These are phyloP conservation scores for Tetragonisca angustula DNA, from an alignment of 2,888 invertebrate genomes.

Conservation along the genomic window DNA sequence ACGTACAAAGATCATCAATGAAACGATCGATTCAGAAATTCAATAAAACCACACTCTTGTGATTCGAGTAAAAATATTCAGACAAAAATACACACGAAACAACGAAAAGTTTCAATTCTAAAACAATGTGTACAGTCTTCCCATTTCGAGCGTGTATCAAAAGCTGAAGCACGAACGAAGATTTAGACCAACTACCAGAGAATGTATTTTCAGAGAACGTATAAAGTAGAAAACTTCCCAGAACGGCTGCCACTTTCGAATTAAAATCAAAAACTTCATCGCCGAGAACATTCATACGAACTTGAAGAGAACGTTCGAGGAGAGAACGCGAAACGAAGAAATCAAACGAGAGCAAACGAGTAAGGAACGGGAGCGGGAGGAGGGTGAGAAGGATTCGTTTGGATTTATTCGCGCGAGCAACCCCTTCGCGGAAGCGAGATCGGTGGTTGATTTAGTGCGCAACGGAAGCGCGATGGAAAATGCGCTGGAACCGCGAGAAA, in stretches of 20 bases:
- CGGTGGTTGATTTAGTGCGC: slow-evolving; percentile 50
- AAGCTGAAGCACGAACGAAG: too few relatives aligned
- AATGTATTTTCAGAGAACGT: neutral
- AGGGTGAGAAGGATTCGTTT: neutral
- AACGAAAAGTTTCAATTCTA: neutral
- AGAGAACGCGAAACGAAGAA: too few relatives aligned
- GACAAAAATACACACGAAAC: neutral
- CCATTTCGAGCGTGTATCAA: neutral
- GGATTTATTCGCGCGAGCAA: slow-evolving; percentile 32
- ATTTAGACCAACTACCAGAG: neutral
- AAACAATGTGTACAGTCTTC: neutral
- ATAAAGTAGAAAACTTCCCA: neutral
- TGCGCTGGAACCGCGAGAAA: slow-evolving; percentile 45
- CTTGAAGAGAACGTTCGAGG: too few relatives aligned
- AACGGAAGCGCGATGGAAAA: slow-evolving; percentile 51
- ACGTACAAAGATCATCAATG: neutral
- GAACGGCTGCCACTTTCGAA: neutral
- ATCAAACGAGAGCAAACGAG: neutral
- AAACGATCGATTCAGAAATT: neutral
- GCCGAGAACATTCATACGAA: too few relatives aligned
- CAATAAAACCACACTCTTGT: neutral
- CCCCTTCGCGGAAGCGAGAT: slow-evolving; percentile 31
- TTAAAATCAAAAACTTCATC: neutral
- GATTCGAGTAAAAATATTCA: neutral
- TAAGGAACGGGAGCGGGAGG: neutral